Percentiles rank a stretch among this genome's conserved stretches.
These are phyloP conservation scores for Sorex fumeus DNA, from an alignment of 2,113 vertebrate species.

Conservation along the genomic window DNA sequence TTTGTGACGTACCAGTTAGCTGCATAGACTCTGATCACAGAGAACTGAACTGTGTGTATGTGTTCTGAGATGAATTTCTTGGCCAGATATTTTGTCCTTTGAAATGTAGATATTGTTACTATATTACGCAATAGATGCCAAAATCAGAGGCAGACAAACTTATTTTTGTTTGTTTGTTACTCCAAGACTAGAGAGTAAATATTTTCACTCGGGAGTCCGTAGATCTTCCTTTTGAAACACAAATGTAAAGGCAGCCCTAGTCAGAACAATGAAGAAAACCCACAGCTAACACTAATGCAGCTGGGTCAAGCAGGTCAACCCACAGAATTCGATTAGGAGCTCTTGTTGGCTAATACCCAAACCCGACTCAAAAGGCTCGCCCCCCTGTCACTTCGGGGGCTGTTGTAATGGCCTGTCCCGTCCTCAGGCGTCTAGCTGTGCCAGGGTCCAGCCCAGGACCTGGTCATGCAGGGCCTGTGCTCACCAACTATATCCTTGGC, in stretches of 20 bases:
- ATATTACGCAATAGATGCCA: slow-evolving; percentile 15
- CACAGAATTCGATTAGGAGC: no score
- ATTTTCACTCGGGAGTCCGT: slow-evolving; percentile 7
- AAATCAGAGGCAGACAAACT: slow-evolving; percentile 12
- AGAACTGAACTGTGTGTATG: slow-evolving; percentile 52
- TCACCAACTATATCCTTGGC: no score
- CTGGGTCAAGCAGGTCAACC: no score
- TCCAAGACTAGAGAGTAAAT: slow-evolving; percentile 52
- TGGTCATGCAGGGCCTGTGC: no score
- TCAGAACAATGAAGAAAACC: neutral
- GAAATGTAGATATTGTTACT: slow-evolving; percentile 42
- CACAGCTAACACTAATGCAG: no score
- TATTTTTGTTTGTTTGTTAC: neutral
- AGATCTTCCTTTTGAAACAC: slow-evolving; percentile 12
- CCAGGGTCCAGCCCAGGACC: no score
- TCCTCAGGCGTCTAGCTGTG: no score
- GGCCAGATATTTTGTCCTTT: slow-evolving; percentile 48
- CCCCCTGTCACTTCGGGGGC: no score
- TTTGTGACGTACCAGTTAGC: slow-evolving; percentile 59
- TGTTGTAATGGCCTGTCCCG: no score
- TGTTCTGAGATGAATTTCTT: slow-evolving; percentile 52
- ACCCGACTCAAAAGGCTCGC: no score
- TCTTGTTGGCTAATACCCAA: no score
- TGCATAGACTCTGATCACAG: neutral
- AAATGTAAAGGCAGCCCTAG: slow-evolving; percentile 38